Percentiles rank a stretch among this genome's conserved stretches.
Evolutionary conservation across 2,797 vertebrate species (phyloP).

Genomic region (Spea hammondii): DNA sequence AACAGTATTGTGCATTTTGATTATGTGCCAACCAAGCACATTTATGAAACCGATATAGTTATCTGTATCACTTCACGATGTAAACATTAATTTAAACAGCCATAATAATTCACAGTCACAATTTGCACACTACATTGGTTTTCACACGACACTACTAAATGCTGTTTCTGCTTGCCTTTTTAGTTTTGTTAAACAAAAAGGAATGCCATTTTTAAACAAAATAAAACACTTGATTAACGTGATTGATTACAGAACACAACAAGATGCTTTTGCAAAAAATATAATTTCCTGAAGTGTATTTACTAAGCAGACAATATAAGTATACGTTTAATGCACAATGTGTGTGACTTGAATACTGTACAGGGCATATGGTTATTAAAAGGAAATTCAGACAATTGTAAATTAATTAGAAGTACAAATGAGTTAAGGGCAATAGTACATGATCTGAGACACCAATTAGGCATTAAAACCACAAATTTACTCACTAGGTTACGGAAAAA

Average conservation of each 20-base stretch:
- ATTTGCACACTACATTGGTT: slow-evolving; percentile 15
- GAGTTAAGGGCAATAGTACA: too few species aligned
- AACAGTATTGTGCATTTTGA: not conserved
- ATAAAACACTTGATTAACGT: not conserved
- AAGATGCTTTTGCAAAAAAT: too few species aligned
- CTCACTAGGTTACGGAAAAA: too few species aligned
- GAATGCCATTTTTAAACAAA: not conserved
- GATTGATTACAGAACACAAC: not conserved
- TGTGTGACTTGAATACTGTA: too few species aligned
- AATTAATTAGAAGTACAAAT: too few species aligned
- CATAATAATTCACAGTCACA: not conserved
- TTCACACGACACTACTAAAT: slow-evolving; percentile 5
- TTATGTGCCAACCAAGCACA: not conserved
- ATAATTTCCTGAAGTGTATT: too few species aligned
- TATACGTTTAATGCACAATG: too few species aligned
- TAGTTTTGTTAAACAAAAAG: not conserved
- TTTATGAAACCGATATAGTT: not conserved
- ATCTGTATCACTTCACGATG: not conserved
- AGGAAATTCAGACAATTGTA: too few species aligned
- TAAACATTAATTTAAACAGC: not conserved
- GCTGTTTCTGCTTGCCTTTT: not conserved
- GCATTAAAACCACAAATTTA: too few species aligned
- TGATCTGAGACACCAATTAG: too few species aligned
- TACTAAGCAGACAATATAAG: too few species aligned
- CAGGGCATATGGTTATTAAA: too few species aligned